phyloP scores from a whole-genome alignment of 2,797 vertebrate genomes.

The Dicrostonyx torquatus region DNA sequence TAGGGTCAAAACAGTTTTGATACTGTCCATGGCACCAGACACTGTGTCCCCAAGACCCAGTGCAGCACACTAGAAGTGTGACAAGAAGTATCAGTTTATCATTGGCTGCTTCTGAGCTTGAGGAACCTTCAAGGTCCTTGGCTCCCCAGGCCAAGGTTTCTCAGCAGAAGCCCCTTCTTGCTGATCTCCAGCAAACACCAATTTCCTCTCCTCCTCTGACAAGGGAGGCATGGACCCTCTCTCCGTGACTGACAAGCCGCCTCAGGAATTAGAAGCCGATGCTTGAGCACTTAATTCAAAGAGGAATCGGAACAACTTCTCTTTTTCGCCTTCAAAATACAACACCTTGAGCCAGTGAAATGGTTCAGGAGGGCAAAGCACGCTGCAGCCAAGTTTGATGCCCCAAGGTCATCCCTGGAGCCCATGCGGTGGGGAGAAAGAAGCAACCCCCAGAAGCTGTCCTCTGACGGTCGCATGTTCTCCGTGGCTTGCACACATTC shows the following conservation, averaged over 20 bases:
- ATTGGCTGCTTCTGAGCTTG: constrained; percentile 51
- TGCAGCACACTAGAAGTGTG: neutral
- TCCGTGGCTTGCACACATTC: neutral
- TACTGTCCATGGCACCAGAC: neutral
- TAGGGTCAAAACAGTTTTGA: constrained; percentile 2
- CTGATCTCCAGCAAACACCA: constrained; percentile 65
- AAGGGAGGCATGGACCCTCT: constrained; percentile 45
- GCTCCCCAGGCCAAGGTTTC: constrained; percentile 24
- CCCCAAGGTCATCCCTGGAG: neutral
- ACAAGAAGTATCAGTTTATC: constrained; percentile 39
- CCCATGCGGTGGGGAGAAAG: too few relatives aligned
- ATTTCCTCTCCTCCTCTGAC: constrained; percentile 13
- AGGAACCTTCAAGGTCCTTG: constrained; percentile 58
- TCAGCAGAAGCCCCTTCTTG: constrained; percentile 57
- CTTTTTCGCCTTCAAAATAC: constrained; percentile 63
- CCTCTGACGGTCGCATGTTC: neutral
- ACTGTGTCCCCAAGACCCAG: neutral
- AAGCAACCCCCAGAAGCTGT: too few relatives aligned
- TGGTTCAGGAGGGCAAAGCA: neutral
- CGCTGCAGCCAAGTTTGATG: neutral
- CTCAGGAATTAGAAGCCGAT: constrained; percentile 63
- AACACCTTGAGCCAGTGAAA: neutral
- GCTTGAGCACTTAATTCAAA: constrained; percentile 64
- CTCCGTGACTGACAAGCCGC: constrained; percentile 63
- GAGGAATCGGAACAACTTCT: constrained; percentile 60